Evolutionary conservation across 1,140 invertebrate genomes (phyloP).

Genomic region (Apocrypta bakeri): DNA sequence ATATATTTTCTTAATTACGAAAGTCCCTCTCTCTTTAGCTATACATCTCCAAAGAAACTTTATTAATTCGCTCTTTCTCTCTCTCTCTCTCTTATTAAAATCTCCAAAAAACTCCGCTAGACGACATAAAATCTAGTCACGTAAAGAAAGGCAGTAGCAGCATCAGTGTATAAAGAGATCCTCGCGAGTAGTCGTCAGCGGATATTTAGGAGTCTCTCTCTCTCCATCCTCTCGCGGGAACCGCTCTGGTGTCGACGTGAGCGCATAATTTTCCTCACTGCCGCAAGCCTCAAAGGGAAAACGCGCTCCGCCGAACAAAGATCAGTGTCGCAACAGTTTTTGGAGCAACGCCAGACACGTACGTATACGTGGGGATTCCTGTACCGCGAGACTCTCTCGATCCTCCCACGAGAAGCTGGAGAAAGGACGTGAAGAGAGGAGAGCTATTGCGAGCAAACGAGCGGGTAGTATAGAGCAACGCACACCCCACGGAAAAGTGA

Average conservation of each 20-base stretch:
- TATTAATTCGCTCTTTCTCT: background rate
- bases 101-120: background rate
- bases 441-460: background rate
- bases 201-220: slow-evolving; percentile 36
- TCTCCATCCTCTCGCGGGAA: background rate
- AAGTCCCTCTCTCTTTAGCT: too few relatives aligned
- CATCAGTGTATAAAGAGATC: slow-evolving; percentile 1
- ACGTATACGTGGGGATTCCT: slow-evolving; percentile 10
- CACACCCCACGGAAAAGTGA: slow-evolving; percentile 23
- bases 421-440: background rate
- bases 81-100: background rate
- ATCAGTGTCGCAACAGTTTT: slow-evolving; percentile 35
- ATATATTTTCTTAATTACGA: too few relatives aligned
- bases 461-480: background rate
- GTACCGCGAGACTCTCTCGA: background rate
- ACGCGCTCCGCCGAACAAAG: background rate
- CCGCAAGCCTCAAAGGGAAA: slow-evolving; percentile 41
- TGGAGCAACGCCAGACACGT: slow-evolving; percentile 47
- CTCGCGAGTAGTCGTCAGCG: background rate
- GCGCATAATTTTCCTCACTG: slow-evolving; percentile 44
- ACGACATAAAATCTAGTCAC: background rate
- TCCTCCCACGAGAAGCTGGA: slow-evolving; percentile 5
- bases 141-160: background rate
- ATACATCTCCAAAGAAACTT: background rate
- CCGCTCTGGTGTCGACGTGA: background rate